Evolutionary conservation across 1,140 invertebrate genomes (phyloP).

Genomic region (Polypedilum vanderplanki): DNA sequence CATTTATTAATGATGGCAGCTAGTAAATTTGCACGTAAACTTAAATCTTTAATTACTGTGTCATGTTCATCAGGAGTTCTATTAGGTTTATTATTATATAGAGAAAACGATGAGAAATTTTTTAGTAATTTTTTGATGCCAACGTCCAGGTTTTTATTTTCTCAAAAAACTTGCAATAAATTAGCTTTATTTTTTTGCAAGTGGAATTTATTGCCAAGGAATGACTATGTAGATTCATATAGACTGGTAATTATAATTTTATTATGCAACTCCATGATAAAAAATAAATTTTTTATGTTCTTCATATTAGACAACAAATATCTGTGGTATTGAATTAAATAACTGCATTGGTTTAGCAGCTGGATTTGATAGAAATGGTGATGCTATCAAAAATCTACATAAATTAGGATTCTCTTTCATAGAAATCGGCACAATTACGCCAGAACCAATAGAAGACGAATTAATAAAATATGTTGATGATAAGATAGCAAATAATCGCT

Average conservation of each 20-base stretch:
- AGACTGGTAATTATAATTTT: background rate
- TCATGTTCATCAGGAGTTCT: background rate
- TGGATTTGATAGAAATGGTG: conserved; percentile 96
- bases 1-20: background rate
- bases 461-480: background rate
- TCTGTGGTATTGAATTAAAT: conserved; percentile 65
- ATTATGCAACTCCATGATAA: background rate
- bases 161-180: background rate
- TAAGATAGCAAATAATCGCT: background rate
- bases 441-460: conserved; percentile 52
- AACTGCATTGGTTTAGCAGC: conserved; percentile 95
- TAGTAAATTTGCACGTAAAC: background rate
- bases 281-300: background rate
- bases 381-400: conserved; percentile 74
- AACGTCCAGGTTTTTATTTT: background rate
- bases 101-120: background rate
- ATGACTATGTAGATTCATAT: background rate
- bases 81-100: background rate
- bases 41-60: background rate
- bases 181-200: background rate
- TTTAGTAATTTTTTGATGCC: background rate
- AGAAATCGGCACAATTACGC: conserved; percentile 95
- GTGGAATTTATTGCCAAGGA: background rate
- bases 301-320: conserved; percentile 51
- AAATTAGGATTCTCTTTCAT: conserved; percentile 91